Conservation (phyloP, 2,888 invertebrate genomes). For the Allolobophora icterica region DNA sequence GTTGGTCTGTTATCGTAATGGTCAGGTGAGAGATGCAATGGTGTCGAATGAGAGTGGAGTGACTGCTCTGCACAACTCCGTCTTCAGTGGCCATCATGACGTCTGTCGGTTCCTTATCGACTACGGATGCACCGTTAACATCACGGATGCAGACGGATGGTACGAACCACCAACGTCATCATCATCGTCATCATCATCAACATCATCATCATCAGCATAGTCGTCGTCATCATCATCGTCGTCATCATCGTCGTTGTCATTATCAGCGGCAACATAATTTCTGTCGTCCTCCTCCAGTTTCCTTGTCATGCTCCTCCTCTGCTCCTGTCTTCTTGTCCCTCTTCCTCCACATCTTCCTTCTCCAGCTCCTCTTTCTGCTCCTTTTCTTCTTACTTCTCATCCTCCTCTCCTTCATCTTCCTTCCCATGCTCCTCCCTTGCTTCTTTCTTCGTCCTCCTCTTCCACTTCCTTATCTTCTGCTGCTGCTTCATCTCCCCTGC, state of each 20-base stretch:
- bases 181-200: not conserved
- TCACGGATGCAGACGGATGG: slow-evolving; percentile 98
- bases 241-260: not conserved
- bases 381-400: no score
- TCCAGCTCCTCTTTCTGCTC: no score
- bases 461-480: no score
- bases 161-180: slow-evolving; percentile 58
- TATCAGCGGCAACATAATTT: no score
- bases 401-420: no score
- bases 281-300: no score
- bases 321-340: no score
- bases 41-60: slow-evolving; percentile 99
- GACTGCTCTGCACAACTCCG: slow-evolving; percentile 97
- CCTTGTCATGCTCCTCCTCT: no score
- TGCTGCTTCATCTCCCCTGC: no score
- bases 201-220: not conserved
- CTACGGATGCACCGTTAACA: slow-evolving; percentile 97
- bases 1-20: not conserved
- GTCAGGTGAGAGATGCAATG: slow-evolving; percentile 89
- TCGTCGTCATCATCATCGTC: not conserved
- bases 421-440: no score
- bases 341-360: no score
- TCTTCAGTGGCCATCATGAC: slow-evolving; percentile 97
- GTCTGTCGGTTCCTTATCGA: slow-evolving; percentile 97
- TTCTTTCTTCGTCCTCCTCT: no score